A percentile compares a stretch with the other conserved stretches of the same genome.
phyloP scores from a whole-genome alignment of 2,113 vertebrate genomes.

The Himantopus leucocephalus region DNA sequence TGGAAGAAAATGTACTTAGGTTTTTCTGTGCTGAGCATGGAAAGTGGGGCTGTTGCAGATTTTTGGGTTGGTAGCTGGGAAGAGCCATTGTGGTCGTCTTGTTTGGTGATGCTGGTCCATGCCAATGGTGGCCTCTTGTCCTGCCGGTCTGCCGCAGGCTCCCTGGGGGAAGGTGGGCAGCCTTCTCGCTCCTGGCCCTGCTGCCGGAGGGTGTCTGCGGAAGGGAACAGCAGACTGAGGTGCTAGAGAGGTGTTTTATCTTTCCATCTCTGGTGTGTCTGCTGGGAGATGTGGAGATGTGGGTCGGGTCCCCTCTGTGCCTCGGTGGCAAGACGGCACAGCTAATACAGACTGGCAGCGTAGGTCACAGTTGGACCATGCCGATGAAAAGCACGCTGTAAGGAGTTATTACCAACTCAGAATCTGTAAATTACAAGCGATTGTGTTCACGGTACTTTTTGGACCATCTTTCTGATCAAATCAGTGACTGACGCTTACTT shows the following conservation, averaged over 20 bases:
- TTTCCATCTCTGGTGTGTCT: neutral
- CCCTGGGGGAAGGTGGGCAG: too few relatives aligned
- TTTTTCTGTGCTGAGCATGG: neutral
- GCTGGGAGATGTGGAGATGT: neutral
- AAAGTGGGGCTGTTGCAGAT: neutral
- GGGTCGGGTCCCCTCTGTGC: neutral
- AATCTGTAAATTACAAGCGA: neutral
- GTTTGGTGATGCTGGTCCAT: neutral
- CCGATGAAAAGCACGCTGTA: neutral
- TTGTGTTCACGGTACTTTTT: rapidly evolving
- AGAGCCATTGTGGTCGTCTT: neutral
- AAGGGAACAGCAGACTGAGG: rapidly evolving
- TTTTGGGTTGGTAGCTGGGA: neutral
- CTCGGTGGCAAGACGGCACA: rapidly evolving
- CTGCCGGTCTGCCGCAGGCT: neutral
- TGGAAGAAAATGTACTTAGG: neutral
- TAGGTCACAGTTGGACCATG: neutral
- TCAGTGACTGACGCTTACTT: neutral
- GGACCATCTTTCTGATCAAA: neutral
- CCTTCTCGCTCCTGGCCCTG: rapidly evolving
- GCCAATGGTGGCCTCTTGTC: neutral
- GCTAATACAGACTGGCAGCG: neutral
- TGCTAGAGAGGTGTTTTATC: neutral
- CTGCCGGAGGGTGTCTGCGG: neutral
- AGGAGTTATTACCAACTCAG: neutral